Percentiles rank a stretch among this genome's conserved stretches.
These are phyloP conservation scores for Basileuterus tristriatus DNA, from an alignment of 2,797 vertebrate species.

Conservation along the genomic window DNA sequence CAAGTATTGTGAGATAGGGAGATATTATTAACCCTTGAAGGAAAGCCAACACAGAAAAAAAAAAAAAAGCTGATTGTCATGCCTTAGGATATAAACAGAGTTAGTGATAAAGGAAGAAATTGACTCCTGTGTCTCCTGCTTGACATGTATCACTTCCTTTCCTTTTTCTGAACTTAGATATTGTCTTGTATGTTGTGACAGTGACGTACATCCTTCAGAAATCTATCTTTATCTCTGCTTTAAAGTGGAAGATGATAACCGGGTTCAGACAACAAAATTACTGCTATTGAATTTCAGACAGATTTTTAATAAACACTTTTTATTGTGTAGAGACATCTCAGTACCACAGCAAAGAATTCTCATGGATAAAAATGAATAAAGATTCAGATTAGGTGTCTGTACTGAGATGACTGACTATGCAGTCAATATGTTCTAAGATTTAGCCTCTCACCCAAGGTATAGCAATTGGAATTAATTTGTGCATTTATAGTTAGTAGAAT, in stretches of 20 bases:
- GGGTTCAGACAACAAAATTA: neutral
- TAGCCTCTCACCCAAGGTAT: neutral
- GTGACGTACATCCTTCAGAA: neutral
- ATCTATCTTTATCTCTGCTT: neutral
- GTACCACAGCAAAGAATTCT: neutral
- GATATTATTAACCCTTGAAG: neutral
- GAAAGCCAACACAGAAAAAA: neutral
- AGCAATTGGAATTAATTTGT: neutral
- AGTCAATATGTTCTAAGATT: neutral
- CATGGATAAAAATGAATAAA: neutral
- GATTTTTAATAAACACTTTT: neutral
- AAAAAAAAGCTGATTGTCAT: neutral
- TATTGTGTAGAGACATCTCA: neutral
- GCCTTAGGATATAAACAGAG: neutral
- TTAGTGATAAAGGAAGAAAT: neutral
- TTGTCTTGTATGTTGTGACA: neutral
- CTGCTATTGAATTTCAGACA: neutral
- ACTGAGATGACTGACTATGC: neutral
- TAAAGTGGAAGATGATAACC: neutral
- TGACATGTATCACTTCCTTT: neutral
- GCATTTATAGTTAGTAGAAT: neutral
- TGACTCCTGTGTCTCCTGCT: neutral
- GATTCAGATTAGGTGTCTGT: neutral
- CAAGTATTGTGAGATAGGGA: neutral
- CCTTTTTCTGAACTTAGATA: neutral